Conservation (phyloP, 2,113 vertebrate genomes). For the Corythaixoides concolor region DNA sequence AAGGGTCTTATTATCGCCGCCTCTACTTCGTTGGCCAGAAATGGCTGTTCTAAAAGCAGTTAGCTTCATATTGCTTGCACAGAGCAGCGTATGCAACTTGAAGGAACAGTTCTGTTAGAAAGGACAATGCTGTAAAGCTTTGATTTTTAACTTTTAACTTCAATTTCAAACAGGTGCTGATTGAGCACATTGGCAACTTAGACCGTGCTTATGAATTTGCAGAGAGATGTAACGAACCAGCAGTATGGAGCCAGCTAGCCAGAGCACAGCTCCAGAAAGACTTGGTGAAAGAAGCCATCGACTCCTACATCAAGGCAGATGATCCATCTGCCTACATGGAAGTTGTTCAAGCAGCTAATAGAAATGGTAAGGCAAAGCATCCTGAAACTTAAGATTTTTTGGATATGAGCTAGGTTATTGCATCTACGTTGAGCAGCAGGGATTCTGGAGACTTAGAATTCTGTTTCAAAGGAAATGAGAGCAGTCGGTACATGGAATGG, state of each 20-base stretch:
- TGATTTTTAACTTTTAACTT: neutral
- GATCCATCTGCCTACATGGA: constrained; percentile 89
- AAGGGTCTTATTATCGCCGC: neutral
- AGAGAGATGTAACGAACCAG: constrained; percentile 86
- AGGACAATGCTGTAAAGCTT: neutral
- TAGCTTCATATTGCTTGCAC: neutral
- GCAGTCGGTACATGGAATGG: neutral
- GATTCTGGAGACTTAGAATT: neutral
- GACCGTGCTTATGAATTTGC: constrained; percentile 92
- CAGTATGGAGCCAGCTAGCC: constrained; percentile 89
- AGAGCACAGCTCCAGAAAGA: constrained; percentile 87
- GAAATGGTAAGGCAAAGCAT: constrained; percentile 77
- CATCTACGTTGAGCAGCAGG: neutral
- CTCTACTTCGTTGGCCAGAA: neutral
- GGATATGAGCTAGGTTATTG: neutral
- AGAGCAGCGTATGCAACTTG: neutral
- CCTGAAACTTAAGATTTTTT: neutral
- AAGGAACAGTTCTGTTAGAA: neutral
- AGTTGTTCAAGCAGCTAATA: constrained; percentile 87
- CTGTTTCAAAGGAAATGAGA: neutral
- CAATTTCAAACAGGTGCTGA: constrained; percentile 82
- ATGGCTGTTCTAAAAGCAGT: neutral
- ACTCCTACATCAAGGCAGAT: constrained; percentile 89
- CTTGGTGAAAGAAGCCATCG: constrained; percentile 91
- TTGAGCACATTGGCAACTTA: constrained; percentile 88